Evolutionary conservation across 2,888 invertebrate genomes (phyloP), one percentile per base, ranked within the genome.

Genomic region (Aphrophora alni): DNA sequence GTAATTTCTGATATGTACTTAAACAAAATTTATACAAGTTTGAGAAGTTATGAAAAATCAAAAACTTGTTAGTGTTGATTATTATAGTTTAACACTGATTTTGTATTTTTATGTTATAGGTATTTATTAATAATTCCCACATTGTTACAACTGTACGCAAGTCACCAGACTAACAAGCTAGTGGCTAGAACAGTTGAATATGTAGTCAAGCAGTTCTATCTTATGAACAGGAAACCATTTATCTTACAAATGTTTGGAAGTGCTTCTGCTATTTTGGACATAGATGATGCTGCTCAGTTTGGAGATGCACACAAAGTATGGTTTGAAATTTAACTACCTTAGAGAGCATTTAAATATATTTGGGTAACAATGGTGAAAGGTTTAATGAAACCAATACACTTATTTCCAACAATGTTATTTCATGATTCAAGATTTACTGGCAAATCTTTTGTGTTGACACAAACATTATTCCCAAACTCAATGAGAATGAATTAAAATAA

Each of bases 221-320:
- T 99, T 81, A 92, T 99, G 88, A 99, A 99, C 87, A 92, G 99
- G 76, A 99, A 99, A 87, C 99, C 99, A 0, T 99, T 99, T 87
- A 97, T 99, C 85, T 90, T 99, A 77, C 98, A 99, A 92, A 98
- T 99, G 98, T 99, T 99, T 89, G 99, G 99, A 0, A 98, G 98
- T 2, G 96, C 98, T 0, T 98, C 99, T 0, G 97, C 98, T 0
- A 96, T 98, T 87, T 90, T 99, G 85, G 98, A 99, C 87, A 97
- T 96, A 0, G 96, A 96, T 86, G 95, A 95, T 86, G 93, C 94
- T 84, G 94, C 95, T 38, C 92, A 94, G 4, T 95, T 94, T 87
- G 97, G 97, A 4, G 97, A 98, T 89, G 97, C 97, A 0, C 97
- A 97, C 87, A 96, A 97, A 89, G 97, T 96, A 87, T 87, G 87